A percentile compares a stretch with the other conserved stretches of the same genome.
phyloP scores from a whole-genome alignment of 92 coral and sea anemone genomes.

The Galaxea fascicularis region DNA sequence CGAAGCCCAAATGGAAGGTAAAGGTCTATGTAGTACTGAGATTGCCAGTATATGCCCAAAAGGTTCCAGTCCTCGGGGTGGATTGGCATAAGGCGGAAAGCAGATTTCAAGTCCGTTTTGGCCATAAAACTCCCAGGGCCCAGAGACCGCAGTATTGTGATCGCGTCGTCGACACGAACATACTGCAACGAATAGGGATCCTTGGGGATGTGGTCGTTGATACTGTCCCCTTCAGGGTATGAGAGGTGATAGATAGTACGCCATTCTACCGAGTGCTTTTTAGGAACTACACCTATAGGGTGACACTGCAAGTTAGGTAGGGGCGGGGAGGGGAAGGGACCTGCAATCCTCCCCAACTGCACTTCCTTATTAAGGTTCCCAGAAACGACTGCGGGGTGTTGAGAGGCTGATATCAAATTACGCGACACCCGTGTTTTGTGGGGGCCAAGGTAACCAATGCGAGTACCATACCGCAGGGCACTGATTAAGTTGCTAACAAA shows the following conservation, averaged over 20 bases:
- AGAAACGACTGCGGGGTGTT: conserved; percentile 41
- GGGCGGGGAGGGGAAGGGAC: conserved; percentile 40
- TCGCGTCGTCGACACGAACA: conserved; percentile 64
- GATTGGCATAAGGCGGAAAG: conserved; percentile 61
- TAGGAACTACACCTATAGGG: conserved; percentile 39
- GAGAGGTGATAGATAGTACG: conserved; percentile 33
- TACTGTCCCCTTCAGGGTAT: conserved; percentile 66
- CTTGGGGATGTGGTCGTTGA: conserved; percentile 62
- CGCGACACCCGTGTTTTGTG: conserved; percentile 20
- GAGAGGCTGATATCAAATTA: conserved; percentile 35
- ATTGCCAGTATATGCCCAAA: conserved; percentile 66
- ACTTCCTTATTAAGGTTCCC: conserved; percentile 1
- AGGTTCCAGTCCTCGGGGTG: conserved; percentile 65
- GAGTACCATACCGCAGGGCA: conserved; percentile 27
- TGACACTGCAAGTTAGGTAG: conserved; percentile 39
- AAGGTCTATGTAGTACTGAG: conserved; percentile 47
- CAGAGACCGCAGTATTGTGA: conserved; percentile 38
- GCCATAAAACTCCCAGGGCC: conserved; percentile 69
- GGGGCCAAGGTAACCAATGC: conserved; percentile 33
- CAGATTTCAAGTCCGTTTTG: conserved; percentile 71
- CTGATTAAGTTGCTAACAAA: conserved; percentile 31
- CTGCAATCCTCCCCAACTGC: conserved; percentile 34
- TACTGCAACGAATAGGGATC: conserved; percentile 69
- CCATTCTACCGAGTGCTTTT: conserved; percentile 27
- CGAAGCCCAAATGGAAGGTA: conserved; percentile 66